Evolutionary conservation across 2,113 vertebrate species (phyloP).

Genomic region (Archocentrus centrarchus): DNA sequence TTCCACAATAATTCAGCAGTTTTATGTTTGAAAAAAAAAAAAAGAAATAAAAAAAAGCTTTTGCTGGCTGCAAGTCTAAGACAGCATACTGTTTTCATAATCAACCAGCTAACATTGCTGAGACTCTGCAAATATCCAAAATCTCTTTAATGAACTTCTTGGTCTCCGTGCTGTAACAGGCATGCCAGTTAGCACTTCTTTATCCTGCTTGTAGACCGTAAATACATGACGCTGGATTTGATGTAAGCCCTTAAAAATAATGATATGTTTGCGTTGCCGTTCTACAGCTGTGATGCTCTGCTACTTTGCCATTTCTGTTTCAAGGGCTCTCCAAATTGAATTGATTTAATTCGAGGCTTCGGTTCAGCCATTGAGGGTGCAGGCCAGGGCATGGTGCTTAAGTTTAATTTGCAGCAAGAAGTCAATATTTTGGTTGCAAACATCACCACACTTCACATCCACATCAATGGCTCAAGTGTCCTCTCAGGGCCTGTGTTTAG

Average conservation of each 20-base stretch:
- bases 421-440: constrained; percentile 74
- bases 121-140: constrained; percentile 57
- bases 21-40: constrained; percentile 61
- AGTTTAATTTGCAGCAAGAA: constrained; percentile 63
- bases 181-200: constrained; percentile 66
- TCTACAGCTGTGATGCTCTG: constrained; percentile 11
- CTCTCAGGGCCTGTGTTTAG: constrained; percentile 55
- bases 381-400: constrained; percentile 19
- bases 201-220: constrained; percentile 46
- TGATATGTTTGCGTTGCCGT: constrained; percentile 48
- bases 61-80: constrained; percentile 69
- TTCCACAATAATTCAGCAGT: constrained; percentile 65
- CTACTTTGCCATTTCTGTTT: constrained; percentile 28
- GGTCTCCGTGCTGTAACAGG: constrained; percentile 55
- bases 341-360: constrained; percentile 59
- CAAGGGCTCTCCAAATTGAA: constrained; percentile 57
- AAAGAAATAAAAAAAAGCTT: constrained; percentile 31
- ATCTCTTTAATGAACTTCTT: constrained; percentile 60
- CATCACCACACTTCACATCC: constrained; percentile 67
- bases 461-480: constrained; percentile 68
- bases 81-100: constrained; percentile 74
- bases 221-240: constrained; percentile 56
- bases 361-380: constrained; percentile 43
- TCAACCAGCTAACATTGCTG: constrained; percentile 62
- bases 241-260: constrained; percentile 72